Evolutionary conservation across 2,888 invertebrate genomes (phyloP).

Genomic region (Platycnemis pennipes): DNA sequence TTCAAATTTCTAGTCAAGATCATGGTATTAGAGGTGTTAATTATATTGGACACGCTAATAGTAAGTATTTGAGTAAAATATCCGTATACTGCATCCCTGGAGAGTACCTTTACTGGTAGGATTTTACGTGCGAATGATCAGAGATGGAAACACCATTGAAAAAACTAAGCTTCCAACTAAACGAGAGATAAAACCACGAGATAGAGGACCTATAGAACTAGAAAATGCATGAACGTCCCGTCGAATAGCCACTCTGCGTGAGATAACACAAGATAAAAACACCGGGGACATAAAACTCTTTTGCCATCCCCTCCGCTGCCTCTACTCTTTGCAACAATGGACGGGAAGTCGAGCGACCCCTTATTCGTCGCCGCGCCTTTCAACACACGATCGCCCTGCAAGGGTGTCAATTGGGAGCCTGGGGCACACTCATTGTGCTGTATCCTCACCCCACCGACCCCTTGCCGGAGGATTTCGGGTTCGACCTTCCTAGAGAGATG

Average conservation of each 20-base stretch:
- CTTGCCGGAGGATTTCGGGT: not conserved
- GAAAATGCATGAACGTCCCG: not conserved
- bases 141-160: no score
- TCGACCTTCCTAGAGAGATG: not conserved
- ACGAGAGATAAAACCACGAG: not conserved
- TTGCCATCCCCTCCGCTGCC: not conserved
- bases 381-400: not conserved
- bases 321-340: not conserved
- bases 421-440: not conserved
- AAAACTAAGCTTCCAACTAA: not conserved
- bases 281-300: not conserved
- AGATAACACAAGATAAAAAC: no score
- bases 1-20: no score
- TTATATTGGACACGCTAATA: no score
- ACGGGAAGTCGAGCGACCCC: not conserved
- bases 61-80: no score
- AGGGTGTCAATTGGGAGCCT: not conserved
- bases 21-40: no score
- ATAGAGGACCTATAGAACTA: not conserved
- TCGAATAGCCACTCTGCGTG: not conserved
- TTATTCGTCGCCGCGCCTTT: not conserved
- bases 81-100: no score
- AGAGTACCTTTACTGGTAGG: no score
- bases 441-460: not conserved
- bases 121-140: no score